Percentiles rank a stretch among this genome's conserved stretches.
These are phyloP conservation scores for Rhinoderma darwinii DNA, from an alignment of 2,113 vertebrate genomes.

Conservation along the genomic window DNA sequence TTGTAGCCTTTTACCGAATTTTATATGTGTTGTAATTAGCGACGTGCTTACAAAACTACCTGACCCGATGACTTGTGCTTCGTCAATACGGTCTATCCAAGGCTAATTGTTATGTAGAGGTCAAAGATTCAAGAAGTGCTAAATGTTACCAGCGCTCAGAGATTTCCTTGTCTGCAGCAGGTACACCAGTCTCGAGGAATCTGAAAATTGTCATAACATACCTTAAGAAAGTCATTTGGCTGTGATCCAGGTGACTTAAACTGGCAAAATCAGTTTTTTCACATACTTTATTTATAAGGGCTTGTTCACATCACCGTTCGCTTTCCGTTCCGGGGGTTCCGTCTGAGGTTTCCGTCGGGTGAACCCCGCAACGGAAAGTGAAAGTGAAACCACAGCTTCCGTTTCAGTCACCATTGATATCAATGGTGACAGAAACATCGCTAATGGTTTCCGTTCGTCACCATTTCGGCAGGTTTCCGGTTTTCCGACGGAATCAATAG, in stretches of 20 bases:
- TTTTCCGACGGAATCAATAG: too few relatives aligned
- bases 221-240: slow-evolving; percentile 30
- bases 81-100: slow-evolving; percentile 47
- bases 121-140: slow-evolving; percentile 44
- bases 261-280: too few relatives aligned
- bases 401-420: too few relatives aligned
- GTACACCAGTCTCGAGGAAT: not conserved
- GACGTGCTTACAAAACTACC: slow-evolving; percentile 50
- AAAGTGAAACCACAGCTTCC: too few relatives aligned
- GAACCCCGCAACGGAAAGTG: too few relatives aligned
- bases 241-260: slow-evolving; percentile 6
- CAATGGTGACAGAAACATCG: too few relatives aligned
- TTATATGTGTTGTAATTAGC: slow-evolving; percentile 50
- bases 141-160: not conserved
- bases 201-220: not conserved
- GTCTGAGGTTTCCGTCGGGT: too few relatives aligned
- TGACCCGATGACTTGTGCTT: slow-evolving; percentile 26
- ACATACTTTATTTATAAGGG: too few relatives aligned
- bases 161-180: not conserved
- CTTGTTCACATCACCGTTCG: too few relatives aligned
- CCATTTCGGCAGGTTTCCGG: too few relatives aligned
- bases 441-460: too few relatives aligned
- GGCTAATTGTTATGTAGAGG: slow-evolving; percentile 44
- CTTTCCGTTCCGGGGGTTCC: too few relatives aligned
- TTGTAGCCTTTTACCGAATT: slow-evolving; percentile 27